Evolutionary conservation across 2,113 vertebrate species (phyloP).

Genomic region (Cyrtonyx montezumae): DNA sequence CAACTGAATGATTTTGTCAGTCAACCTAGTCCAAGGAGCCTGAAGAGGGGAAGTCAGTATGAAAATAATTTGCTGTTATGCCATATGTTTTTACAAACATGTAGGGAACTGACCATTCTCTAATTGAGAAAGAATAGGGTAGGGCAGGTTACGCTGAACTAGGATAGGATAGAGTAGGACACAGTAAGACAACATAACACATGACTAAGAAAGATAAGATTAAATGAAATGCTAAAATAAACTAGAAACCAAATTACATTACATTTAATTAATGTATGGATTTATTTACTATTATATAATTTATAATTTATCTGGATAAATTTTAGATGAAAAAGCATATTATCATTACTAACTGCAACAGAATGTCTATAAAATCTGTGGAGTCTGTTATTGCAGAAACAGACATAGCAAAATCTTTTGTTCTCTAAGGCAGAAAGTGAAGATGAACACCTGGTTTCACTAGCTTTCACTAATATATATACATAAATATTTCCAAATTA

Average conservation of each 20-base stretch:
- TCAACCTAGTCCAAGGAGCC: background rate
- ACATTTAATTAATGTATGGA: no score
- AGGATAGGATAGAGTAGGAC: background rate
- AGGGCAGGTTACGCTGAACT: background rate
- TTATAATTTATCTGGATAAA: no score
- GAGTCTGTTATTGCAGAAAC: rapidly evolving
- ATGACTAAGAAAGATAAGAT: background rate
- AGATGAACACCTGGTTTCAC: background rate
- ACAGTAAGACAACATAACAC: background rate
- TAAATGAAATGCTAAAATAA: background rate
- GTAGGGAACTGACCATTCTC: background rate
- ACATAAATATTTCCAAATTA: no score
- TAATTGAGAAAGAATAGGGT: background rate
- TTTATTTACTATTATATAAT: no score
- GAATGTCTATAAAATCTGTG: background rate
- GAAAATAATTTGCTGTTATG: background rate
- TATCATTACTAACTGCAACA: background rate
- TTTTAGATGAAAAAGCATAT: background rate
- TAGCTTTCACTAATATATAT: no score
- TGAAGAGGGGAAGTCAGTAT: background rate
- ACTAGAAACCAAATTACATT: background rate
- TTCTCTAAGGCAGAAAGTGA: background rate
- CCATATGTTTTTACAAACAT: background rate
- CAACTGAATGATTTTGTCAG: background rate
- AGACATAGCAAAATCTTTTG: background rate